Evolutionary conservation across 2,797 vertebrate species (phyloP).

Genomic region (Gymnoscopelus microlampas): DNA sequence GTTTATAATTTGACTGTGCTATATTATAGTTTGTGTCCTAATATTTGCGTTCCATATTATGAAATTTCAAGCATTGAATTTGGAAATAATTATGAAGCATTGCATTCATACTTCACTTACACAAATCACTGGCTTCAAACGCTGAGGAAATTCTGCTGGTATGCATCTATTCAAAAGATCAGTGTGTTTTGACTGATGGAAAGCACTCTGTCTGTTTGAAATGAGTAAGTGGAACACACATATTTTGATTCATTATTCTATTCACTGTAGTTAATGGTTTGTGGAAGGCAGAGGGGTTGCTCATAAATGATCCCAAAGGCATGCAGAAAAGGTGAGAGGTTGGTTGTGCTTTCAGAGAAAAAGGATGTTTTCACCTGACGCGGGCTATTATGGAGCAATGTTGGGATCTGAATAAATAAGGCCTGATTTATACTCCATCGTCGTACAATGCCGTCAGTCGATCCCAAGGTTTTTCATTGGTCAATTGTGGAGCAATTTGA

Average conservation of each 20-base stretch:
- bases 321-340: no score
- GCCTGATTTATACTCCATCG: no score
- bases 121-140: background rate
- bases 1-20: background rate
- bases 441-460: no score
- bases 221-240: background rate
- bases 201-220: background rate
- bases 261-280: background rate
- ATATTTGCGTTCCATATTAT: background rate
- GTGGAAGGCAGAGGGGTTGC: background rate
- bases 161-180: background rate
- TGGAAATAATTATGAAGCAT: background rate
- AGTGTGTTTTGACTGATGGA: background rate
- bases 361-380: no score
- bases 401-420: no score
- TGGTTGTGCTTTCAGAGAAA: no score
- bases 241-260: background rate
- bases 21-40: background rate
- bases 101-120: background rate
- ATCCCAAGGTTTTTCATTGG: no score
- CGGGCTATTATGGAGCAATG: no score
- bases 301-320: background rate
- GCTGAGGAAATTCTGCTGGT: background rate
- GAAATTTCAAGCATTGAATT: background rate
- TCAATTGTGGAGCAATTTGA: no score